phyloP scores from a whole-genome alignment of 1,140 invertebrate genomes.

The Microvelia longipes region DNA sequence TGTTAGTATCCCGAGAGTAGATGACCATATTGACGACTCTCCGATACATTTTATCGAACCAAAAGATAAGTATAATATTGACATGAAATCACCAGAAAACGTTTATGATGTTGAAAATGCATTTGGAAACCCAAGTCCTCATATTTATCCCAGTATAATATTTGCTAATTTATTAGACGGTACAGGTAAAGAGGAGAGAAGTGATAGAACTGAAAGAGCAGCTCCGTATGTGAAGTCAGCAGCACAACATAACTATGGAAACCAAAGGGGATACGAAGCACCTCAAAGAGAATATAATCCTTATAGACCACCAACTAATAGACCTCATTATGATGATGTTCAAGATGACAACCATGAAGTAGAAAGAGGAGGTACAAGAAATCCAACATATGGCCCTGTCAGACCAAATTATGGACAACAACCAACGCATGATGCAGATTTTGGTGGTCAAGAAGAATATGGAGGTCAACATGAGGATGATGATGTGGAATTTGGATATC shows the following conservation, averaged over 20 bases:
- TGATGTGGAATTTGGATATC: neutral
- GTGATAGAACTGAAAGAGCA: neutral
- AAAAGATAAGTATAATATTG: neutral
- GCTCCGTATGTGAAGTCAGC: too few relatives aligned
- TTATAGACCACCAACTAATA: too few relatives aligned
- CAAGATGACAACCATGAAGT: neutral
- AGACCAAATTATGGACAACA: too few relatives aligned
- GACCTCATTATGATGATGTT: too few relatives aligned
- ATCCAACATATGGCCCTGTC: too few relatives aligned
- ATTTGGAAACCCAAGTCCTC: too few relatives aligned
- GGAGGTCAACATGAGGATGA: neutral
- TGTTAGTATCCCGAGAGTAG: too few relatives aligned
- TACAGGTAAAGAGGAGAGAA: neutral
- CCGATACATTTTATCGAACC: neutral
- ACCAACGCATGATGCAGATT: too few relatives aligned
- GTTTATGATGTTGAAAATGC: neutral
- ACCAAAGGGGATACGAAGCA: too few relatives aligned
- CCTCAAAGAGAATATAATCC: too few relatives aligned
- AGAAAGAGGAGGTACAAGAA: neutral
- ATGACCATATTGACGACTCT: neutral
- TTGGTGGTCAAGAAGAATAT: neutral
- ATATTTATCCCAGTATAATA: neutral
- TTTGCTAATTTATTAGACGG: neutral
- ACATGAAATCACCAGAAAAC: neutral
- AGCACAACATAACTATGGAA: too few relatives aligned